Evolutionary conservation across 2,797 vertebrate species (phyloP).

Genomic region (Sarcophilus harrisii): DNA sequence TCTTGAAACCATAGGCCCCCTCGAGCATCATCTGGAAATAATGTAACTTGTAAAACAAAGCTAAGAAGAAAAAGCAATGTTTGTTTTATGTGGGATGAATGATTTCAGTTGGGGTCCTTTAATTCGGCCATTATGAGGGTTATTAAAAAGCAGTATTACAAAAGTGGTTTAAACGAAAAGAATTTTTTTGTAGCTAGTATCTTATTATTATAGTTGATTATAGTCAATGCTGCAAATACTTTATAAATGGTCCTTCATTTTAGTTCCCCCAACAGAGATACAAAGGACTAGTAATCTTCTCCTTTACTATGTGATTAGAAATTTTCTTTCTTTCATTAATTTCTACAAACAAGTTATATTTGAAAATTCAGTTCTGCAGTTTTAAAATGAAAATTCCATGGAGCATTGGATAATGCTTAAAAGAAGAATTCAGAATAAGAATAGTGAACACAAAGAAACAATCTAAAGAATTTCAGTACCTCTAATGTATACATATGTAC

Average conservation of each 20-base stretch:
- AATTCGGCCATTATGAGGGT: conserved; percentile 91
- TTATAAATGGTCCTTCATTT: conserved; percentile 80
- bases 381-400: conserved; percentile 65
- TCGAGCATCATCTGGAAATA: conserved; percentile 94
- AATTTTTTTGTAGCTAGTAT: conserved; percentile 82
- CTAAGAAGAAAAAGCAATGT: conserved; percentile 92
- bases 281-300: conserved; percentile 70
- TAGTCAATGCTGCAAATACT: conserved; percentile 82
- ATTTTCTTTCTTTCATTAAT: conserved; percentile 76
- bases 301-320: conserved; percentile 60
- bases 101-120: conserved; percentile 90
- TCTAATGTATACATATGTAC: neutral
- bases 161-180: conserved; percentile 87
- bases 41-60: conserved; percentile 92
- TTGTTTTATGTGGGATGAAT: conserved; percentile 96
- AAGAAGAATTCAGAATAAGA: conserved; percentile 30
- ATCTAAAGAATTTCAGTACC: neutral
- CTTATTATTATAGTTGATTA: conserved; percentile 85
- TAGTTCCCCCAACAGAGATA: conserved; percentile 77
- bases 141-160: conserved; percentile 90
- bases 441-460: conserved; percentile 20
- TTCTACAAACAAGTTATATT: conserved; percentile 74
- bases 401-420: conserved; percentile 52
- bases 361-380: conserved; percentile 53
- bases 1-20: conserved; percentile 85